Base-by-base conservation (phyloP, 2,113 vertebrate genomes). In the Leptobrachium ailaonicum region DNA sequence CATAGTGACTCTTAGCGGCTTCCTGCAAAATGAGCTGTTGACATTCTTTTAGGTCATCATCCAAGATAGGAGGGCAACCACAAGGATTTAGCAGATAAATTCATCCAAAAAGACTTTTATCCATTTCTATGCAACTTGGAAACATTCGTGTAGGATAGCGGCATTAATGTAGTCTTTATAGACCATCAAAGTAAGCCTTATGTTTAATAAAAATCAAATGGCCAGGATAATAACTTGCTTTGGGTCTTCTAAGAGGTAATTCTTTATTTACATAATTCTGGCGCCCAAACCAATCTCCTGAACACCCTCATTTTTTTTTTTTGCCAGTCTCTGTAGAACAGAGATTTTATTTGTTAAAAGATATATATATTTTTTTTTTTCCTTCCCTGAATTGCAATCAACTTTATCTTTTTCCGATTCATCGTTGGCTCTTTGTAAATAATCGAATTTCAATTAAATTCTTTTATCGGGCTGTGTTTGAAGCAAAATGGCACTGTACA, bases 31-130 rank as follows among this genome's bases (percentile, higher is more conserved):
- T 94, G 93, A 95, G 92, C 94, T 95, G 94, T 95, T 95, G 94
- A 95, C 95, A 96, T 95, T 95, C 94, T 95, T 95, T 92, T 92
- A 92, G 93, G 92, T 95, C 92, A 94, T 94, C 91, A 91, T 94
- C 90, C 75, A 42, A 91, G 94, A 95, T 93, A 93, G 91, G 86
- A 91, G 88, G 91, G 92, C 92, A 93, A 85, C 91, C 90, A 89
- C 92, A 92, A 94, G 95, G 94, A 94, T 93, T 94, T 93, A 94
- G 89, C 85, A 92, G 92, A 94, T 95, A 95, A 94, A 94, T 87
- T 91, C 90, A 89, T 93, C 92, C 92, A 85, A 88, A 89, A 91
- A 94, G 90, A 92, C 91, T 88, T 90, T 88, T 93, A 91, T 92
- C 89, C 89, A 87, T 93, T 94, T 93, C 90, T 87, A 54, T 92